Evolutionary conservation across 2,888 invertebrate genomes (phyloP).

Genomic region (Campaea margaritaria): DNA sequence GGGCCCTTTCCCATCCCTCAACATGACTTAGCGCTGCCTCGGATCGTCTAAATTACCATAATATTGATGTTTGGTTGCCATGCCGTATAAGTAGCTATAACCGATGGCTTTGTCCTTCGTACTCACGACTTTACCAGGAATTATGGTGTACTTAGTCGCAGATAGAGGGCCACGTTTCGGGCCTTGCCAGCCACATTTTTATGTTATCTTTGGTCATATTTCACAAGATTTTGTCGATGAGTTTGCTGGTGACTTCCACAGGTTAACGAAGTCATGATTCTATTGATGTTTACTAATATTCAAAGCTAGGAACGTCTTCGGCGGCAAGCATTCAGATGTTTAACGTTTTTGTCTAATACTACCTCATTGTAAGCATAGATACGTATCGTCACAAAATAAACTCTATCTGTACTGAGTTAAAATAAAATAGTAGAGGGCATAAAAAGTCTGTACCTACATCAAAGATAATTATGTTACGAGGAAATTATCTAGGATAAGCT

Average conservation of each 20-base stretch:
- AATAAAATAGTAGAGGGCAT: too few relatives aligned
- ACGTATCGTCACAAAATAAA: too few relatives aligned
- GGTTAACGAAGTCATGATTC: not conserved
- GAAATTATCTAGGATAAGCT: too few relatives aligned
- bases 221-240: not conserved
- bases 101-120: constrained; percentile 35
- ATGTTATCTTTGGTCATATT: constrained; percentile 31
- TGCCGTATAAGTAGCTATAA: constrained; percentile 40
- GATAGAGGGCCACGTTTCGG: constrained; percentile 20
- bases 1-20: constrained; percentile 29
- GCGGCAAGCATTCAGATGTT: too few relatives aligned
- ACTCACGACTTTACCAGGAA: constrained; percentile 33
- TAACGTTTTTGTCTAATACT: too few relatives aligned
- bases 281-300: too few relatives aligned
- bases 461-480: too few relatives aligned
- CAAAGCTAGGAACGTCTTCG: too few relatives aligned
- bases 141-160: constrained; percentile 39
- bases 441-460: too few relatives aligned
- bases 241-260: not conserved
- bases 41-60: constrained; percentile 41
- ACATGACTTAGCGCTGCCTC: constrained; percentile 35
- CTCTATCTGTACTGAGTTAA: too few relatives aligned
- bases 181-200: constrained; percentile 28
- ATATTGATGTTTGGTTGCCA: constrained; percentile 45
- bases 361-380: too few relatives aligned